These are phyloP conservation scores for Enteromius mattozi DNA, from an alignment of 2,797 vertebrate species.

Conservation along the genomic window DNA sequence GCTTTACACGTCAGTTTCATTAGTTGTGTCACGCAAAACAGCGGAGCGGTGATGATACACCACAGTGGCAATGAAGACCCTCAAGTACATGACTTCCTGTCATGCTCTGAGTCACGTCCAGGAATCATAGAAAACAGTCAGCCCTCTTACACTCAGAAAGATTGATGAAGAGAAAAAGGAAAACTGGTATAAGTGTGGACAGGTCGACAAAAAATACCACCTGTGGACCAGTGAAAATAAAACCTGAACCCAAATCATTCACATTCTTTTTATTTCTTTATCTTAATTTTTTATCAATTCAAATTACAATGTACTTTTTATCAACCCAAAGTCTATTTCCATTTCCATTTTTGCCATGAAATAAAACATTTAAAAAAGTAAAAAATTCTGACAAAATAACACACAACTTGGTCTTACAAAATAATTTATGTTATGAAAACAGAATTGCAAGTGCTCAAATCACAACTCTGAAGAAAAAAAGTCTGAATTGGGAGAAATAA, in stretches of 20 bases:
- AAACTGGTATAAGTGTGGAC: neutral
- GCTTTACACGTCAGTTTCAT: neutral
- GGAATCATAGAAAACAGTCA: neutral
- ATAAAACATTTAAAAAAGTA: neutral
- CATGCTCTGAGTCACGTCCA: slow-evolving; percentile 10
- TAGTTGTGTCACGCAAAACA: neutral
- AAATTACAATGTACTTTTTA: neutral
- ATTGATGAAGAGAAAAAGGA: neutral
- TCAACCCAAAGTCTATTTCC: neutral
- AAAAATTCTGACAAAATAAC: neutral
- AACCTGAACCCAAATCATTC: neutral
- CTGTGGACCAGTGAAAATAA: neutral
- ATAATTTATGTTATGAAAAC: neutral
- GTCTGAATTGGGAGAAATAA: neutral
- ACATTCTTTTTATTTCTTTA: neutral
- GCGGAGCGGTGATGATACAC: neutral
- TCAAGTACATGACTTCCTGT: slow-evolving; percentile 11
- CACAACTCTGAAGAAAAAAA: neutral
- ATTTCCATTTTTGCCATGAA: neutral
- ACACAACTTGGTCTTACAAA: too few relatives aligned
- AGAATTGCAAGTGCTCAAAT: too few relatives aligned
- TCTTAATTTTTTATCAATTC: neutral
- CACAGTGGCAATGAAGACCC: neutral
- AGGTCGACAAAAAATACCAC: neutral
- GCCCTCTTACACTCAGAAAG: neutral